Evolutionary conservation across 1,140 invertebrate species (phyloP), one percentile per base, ranked within the genome.

Genomic region (Potamilus streckersoni): DNA sequence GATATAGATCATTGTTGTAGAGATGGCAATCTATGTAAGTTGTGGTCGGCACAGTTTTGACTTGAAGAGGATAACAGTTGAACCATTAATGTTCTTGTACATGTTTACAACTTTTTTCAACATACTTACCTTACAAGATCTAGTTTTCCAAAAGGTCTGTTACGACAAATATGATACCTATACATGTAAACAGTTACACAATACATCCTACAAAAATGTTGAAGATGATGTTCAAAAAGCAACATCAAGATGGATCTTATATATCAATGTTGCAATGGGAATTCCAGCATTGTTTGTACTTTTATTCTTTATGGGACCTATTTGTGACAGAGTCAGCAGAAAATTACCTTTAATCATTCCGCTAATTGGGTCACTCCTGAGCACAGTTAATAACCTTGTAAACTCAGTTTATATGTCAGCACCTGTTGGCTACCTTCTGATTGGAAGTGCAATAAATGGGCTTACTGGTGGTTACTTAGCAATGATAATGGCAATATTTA

Each of bases 401-500:
- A 95, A 94, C 86, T 94, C 95, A 4, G 82, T 92, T n/a, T 87
- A 85, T 62, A 75, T 82, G 15, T 66, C 83, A 6, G 74, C 83
- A n/a, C 82, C 86, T 20, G 77, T 90, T 15, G 68, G 63, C 20
- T 87, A 85, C 71, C 80, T 92, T 55, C 76, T 91, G 23, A 74
- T 91, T 72, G 90, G 90, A 59, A 84, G 83, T 59, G 27, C 87
- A 49, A 20, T 91, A 1, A 89, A 87, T 69, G 91, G 91, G 0
- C 82, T 97, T 1, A 94, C 94, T 12, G 95, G 95, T 2, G 95
- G 95, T 3, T 95, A 94, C 93, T 95, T 96, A 81, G 95, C 95
- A 20, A 94, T 96, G 93, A 93, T 96, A 78, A 96, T 96, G 94
- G 94, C 94, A 17, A 93, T 95, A 57, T 97, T 96, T 86, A 96